Percentiles rank a stretch among this genome's conserved stretches.
These are phyloP conservation scores for Argya squamiceps DNA, from an alignment of 2,797 vertebrate species.

Conservation along the genomic window DNA sequence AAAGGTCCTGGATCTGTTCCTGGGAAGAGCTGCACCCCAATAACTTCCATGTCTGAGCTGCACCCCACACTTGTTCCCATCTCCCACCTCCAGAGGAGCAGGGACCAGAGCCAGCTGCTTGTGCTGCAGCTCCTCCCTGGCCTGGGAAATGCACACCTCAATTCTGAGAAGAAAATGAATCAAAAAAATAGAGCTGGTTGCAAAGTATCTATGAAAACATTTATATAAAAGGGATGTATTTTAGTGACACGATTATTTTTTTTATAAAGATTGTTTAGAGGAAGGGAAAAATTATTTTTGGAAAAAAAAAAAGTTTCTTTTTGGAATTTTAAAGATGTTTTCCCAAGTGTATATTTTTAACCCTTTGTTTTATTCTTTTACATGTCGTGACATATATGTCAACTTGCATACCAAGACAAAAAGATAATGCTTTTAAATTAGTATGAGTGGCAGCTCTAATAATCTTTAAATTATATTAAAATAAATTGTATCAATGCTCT, in stretches of 20 bases:
- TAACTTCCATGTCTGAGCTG: background rate
- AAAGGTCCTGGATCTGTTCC: background rate
- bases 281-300: conserved; percentile 2
- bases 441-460: background rate
- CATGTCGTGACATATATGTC: background rate
- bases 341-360: conserved; percentile 20
- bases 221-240: background rate
- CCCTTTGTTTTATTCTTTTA: background rate
- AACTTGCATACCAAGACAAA: background rate
- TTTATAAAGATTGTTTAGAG: background rate
- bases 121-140: background rate
- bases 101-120: background rate
- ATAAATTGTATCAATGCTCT: background rate
- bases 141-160: background rate
- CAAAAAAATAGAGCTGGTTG: background rate
- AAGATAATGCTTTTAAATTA: background rate
- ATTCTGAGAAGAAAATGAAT: background rate
- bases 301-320: background rate
- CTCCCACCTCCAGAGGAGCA: background rate
- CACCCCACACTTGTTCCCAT: background rate
- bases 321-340: background rate
- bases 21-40: background rate
- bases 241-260: background rate
- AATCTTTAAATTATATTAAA: conserved; percentile 14
- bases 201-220: background rate